These are phyloP conservation scores for Limnephilus rhombicus DNA, from an alignment of 2,888 invertebrate genomes.

Conservation along the genomic window DNA sequence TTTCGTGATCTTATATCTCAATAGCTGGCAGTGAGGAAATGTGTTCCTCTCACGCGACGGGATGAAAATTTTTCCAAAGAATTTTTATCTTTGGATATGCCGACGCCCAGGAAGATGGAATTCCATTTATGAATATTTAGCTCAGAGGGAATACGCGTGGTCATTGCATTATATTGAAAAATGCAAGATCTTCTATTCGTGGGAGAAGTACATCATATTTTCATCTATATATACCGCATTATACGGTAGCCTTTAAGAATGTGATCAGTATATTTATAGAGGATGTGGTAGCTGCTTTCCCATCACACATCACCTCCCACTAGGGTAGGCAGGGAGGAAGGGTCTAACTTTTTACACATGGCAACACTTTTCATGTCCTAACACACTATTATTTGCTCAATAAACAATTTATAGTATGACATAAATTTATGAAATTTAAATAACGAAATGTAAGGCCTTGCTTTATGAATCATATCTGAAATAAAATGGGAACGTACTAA, in stretches of 20 bases:
- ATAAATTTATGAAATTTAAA: too few species aligned
- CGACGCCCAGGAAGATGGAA: constrained; percentile 42
- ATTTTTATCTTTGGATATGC: constrained; percentile 59
- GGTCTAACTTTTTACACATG: too few species aligned
- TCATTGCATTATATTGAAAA: constrained; percentile 50
- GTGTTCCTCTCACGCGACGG: constrained; percentile 41
- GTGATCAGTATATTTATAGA: not conserved
- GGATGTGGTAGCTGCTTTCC: not conserved
- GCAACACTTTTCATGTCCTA: too few species aligned
- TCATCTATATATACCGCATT: not conserved
- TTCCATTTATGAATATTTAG: constrained; percentile 60
- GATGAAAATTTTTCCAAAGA: constrained; percentile 58
- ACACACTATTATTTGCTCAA: too few species aligned
- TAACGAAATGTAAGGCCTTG: too few species aligned
- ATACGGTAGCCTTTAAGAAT: not conserved
- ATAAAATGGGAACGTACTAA: too few species aligned
- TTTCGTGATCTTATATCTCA: constrained; percentile 8
- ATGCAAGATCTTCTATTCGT: constrained; percentile 21
- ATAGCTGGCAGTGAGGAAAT: constrained; percentile 53
- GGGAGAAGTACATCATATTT: not conserved
- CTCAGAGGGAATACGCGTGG: constrained; percentile 30
- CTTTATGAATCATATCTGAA: too few species aligned
- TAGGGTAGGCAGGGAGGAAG: too few species aligned
- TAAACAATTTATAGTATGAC: too few species aligned
- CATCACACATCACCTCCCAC: too few species aligned